Conservation (phyloP, 2,797 vertebrate species). For the Knipowitschia caucasica region DNA sequence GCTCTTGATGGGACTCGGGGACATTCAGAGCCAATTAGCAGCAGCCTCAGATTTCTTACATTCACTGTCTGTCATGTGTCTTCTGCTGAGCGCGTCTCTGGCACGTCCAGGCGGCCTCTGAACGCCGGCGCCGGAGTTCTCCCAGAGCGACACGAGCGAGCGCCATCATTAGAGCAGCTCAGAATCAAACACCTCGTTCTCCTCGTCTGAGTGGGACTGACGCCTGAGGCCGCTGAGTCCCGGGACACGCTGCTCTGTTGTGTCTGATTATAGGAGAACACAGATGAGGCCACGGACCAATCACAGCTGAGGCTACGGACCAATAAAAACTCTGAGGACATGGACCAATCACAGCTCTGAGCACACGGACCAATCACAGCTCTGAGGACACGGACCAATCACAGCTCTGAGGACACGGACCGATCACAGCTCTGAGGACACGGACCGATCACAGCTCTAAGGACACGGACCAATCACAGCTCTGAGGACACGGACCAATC, state of each 20-base stretch:
- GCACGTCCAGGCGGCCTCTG: slow-evolving; percentile 25
- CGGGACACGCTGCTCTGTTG: slow-evolving; percentile 28
- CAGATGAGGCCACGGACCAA: slow-evolving; percentile 44
- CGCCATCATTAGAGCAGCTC: slow-evolving; percentile 51
- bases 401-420: no score
- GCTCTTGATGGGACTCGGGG: no score
- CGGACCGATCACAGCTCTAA: no score
- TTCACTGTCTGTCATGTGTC: background rate
- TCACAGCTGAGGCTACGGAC: no score
- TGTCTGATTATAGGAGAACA: slow-evolving; percentile 46
- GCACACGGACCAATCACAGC: no score
- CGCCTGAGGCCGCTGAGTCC: slow-evolving; percentile 35
- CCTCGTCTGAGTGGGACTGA: slow-evolving; percentile 30
- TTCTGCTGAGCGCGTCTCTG: slow-evolving; percentile 17
- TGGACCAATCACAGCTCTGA: no score
- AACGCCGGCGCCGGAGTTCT: slow-evolving; percentile 26
- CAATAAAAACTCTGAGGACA: no score
- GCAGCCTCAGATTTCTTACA: background rate
- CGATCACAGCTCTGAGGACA: no score
- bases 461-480: no score
- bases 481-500: no score
- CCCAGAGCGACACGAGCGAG: slow-evolving; percentile 23
- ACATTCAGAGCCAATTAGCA: background rate
- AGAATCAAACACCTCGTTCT: slow-evolving; percentile 58
- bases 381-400: no score